Evolutionary conservation across 2,797 vertebrate species (phyloP).

Genomic region (Delichon dasypus): DNA sequence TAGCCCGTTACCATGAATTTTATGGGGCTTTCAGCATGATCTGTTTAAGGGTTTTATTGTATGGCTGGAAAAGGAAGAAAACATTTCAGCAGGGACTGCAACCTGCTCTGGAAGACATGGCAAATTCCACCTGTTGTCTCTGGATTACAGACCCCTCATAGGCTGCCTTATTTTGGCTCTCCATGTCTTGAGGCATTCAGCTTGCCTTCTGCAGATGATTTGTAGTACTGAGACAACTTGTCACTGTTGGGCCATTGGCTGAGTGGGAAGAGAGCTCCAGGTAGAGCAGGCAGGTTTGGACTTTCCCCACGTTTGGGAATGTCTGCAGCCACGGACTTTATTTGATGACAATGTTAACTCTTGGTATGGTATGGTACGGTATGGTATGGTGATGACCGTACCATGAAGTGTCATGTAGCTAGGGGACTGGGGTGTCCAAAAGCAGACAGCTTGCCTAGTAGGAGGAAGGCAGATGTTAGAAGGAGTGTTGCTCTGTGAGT

Average conservation of each 20-base stretch:
- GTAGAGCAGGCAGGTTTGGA: neutral
- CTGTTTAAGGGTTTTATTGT: fast-evolving
- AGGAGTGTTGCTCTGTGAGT: neutral
- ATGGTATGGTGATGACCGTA: neutral
- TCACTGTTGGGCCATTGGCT: neutral
- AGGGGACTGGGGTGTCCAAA: neutral
- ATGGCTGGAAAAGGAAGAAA: neutral
- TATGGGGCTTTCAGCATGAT: neutral
- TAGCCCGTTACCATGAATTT: neutral
- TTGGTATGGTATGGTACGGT: too few species aligned
- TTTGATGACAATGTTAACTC: neutral
- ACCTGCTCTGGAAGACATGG: neutral
- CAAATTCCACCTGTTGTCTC: neutral
- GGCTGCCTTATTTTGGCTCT: neutral
- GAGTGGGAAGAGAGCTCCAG: neutral
- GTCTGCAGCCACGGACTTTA: fast-evolving
- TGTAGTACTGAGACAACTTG: neutral
- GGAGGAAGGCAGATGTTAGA: neutral
- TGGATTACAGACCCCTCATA: neutral
- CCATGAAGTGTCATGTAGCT: neutral
- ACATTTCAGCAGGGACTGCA: neutral
- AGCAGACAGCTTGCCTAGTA: fast-evolving
- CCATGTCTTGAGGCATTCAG: neutral
- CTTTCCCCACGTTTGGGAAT: neutral
- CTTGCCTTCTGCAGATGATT: neutral